Evolutionary conservation across 2,113 vertebrate species (phyloP).

Genomic region (Leucosticte australis): DNA sequence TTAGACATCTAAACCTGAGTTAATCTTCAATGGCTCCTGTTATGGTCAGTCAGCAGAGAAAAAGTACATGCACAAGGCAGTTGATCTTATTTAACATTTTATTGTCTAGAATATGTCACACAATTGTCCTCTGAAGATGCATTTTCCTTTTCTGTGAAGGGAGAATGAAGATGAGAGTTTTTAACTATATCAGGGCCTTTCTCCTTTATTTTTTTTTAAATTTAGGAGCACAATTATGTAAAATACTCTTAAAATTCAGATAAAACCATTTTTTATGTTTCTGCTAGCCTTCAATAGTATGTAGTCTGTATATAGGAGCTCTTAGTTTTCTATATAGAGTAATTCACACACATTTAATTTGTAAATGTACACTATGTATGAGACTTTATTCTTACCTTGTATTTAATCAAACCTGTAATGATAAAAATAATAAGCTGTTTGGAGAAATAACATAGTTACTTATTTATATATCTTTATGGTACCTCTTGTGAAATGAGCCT

Average conservation of each 20-base stretch:
- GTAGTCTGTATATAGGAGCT: not conserved
- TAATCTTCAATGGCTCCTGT: not conserved
- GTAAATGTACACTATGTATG: not conserved
- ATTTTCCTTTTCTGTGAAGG: not conserved
- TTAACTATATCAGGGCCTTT: fast-evolving
- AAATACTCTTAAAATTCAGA: not conserved
- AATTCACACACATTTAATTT: not conserved
- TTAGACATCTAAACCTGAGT: not conserved
- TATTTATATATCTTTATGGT: not conserved
- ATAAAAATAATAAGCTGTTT: not conserved
- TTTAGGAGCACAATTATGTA: not conserved
- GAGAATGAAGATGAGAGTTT: not conserved
- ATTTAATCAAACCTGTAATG: not conserved
- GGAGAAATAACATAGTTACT: not conserved
- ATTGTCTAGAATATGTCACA: not conserved
- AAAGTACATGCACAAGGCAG: not conserved
- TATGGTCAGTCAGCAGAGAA: not conserved
- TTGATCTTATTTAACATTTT: not conserved
- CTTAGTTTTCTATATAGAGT: not conserved
- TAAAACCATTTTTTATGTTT: not conserved
- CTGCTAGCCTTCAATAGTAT: not conserved
- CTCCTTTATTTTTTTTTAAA: no score
- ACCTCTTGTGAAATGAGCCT: not conserved
- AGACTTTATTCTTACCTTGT: not conserved
- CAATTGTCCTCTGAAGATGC: not conserved